These are phyloP conservation scores for Glyphotaelius pellucidus DNA, from an alignment of 2,888 invertebrate species.

Conservation along the genomic window DNA sequence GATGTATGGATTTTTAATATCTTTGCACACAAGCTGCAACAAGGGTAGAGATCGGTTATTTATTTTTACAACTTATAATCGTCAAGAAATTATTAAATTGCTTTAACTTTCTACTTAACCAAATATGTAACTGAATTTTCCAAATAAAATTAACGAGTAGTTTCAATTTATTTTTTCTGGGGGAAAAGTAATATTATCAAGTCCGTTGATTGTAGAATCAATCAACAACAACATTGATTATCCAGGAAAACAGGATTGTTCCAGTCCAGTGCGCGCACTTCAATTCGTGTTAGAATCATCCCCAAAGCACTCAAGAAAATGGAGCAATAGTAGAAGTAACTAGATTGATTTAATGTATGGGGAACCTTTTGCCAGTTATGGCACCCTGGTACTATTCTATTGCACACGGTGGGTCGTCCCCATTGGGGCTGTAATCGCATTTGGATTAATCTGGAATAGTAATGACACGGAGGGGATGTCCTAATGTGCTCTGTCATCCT, in stretches of 20 bases:
- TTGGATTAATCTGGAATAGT: constrained; percentile 64
- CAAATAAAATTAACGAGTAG: neutral
- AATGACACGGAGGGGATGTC: constrained; percentile 45
- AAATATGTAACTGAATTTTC: neutral
- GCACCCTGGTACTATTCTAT: constrained; percentile 42
- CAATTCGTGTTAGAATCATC: constrained; percentile 21
- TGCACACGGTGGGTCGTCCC: constrained; percentile 41
- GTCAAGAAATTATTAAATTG: too few species aligned
- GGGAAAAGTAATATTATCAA: neutral
- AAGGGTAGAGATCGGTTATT: too few species aligned
- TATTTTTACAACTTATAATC: too few species aligned
- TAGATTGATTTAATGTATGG: constrained; percentile 48
- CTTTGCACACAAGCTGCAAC: too few species aligned
- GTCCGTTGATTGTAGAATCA: neutral
- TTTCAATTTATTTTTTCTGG: neutral
- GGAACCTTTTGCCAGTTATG: constrained; percentile 34
- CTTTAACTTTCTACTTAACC: too few species aligned
- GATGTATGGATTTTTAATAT: too few species aligned
- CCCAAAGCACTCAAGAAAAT: constrained; percentile 47
- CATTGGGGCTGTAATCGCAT: constrained; percentile 64
- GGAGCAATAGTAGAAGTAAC: constrained; percentile 24
- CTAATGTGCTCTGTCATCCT: constrained; percentile 49
- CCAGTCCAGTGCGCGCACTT: constrained; percentile 1
- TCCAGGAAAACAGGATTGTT: neutral
- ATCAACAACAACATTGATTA: neutral